phyloP scores from a whole-genome alignment of 2,797 vertebrate species.

The Eurystomus glaucurus region DNA sequence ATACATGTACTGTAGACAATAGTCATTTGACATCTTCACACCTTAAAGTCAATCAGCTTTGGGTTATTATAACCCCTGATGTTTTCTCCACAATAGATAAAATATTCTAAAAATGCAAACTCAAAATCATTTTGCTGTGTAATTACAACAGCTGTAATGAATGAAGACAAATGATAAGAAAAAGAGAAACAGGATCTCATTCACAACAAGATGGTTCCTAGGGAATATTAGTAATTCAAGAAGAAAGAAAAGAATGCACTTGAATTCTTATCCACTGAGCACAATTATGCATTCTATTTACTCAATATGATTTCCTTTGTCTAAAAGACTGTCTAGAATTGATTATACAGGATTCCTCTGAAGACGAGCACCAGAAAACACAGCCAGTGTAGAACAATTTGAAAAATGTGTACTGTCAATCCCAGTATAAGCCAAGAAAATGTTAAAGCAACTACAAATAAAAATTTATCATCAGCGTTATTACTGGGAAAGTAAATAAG shows the following conservation, averaged over 20 bases:
- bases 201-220: neutral
- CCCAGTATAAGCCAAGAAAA: neutral
- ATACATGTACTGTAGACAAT: neutral
- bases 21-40: conserved; percentile 15
- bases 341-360: neutral
- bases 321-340: conserved; percentile 1
- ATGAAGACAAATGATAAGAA: conserved; percentile 45
- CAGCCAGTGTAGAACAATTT: neutral
- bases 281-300: conserved; percentile 39
- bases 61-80: neutral
- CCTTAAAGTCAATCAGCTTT: conserved; percentile 26
- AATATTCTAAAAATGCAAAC: conserved; percentile 28
- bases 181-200: conserved; percentile 22
- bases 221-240: conserved; percentile 34
- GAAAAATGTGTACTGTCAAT: neutral
- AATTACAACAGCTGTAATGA: conserved; percentile 41
- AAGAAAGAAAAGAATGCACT: conserved; percentile 11
- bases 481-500: neutral
- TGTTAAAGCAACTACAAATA: neutral
- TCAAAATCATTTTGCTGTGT: neutral
- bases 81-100: conserved; percentile 19
- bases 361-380: neutral
- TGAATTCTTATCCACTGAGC: neutral
- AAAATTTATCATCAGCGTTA: neutral
- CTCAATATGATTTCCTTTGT: neutral